These are phyloP conservation scores for Leptinotarsa juncta DNA, from an alignment of 2,888 invertebrate genomes.

Conservation along the genomic window DNA sequence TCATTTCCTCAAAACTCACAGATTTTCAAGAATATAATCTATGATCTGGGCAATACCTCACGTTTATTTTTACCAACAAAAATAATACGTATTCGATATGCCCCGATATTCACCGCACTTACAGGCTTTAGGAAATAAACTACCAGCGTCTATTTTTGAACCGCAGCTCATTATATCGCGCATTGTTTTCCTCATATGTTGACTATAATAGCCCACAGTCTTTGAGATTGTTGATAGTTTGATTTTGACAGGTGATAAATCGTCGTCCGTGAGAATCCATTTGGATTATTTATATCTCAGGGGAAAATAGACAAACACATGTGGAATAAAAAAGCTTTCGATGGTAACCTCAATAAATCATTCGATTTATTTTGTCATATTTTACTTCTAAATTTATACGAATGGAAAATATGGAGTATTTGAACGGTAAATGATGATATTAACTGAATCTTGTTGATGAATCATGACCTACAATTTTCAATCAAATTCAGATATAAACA, in stretches of 20 bases:
- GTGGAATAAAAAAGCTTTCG: background rate
- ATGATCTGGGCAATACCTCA: background rate
- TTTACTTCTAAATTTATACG: background rate
- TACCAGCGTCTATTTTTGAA: constrained; percentile 40
- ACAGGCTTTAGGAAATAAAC: constrained; percentile 34
- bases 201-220: constrained; percentile 22
- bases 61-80: constrained; percentile 31
- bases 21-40: background rate
- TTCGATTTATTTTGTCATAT: background rate
- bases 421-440: too few species aligned
- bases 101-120: constrained; percentile 28
- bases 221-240: constrained; percentile 20
- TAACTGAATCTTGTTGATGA: too few species aligned
- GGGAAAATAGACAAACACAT: constrained; percentile 5
- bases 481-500: too few species aligned
- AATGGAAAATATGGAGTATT: too few species aligned
- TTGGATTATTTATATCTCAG: constrained; percentile 13
- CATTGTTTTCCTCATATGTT: constrained; percentile 45
- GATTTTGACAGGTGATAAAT: constrained; percentile 19
- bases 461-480: too few species aligned
- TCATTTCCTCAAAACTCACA: background rate
- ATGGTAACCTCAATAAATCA: background rate
- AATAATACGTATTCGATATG: constrained; percentile 32
- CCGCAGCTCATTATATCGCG: constrained; percentile 37
- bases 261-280: constrained; percentile 16